Evolutionary conservation across 2,888 invertebrate genomes (phyloP), one percentile per base, ranked within the genome.

Genomic region (Elegia similella): DNA sequence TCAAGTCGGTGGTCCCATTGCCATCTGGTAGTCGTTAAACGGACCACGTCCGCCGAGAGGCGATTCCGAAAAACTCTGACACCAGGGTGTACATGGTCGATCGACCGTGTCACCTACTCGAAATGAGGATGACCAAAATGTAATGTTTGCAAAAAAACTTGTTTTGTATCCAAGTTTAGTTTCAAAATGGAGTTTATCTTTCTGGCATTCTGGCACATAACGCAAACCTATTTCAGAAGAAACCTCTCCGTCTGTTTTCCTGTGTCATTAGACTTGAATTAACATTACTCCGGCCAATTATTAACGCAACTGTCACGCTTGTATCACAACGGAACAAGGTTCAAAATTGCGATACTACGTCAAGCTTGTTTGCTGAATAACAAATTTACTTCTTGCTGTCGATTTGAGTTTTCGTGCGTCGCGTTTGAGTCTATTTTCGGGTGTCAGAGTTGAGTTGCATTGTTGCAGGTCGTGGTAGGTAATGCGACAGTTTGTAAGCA

Each of bases 401-500:
- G 56, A 61, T 57, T 52, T 59, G 62, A 59, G 59, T 69, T 68
- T 80, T 72, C 73, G 59, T 58, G 8, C 64, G 43, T 58, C 17
- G 56, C 59, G 55, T 66, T 75, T 84, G 70, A 75, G 84, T 78
- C 69, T 59, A 64, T 62, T 75, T 75, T 81, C 59, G 76, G 65
- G 59, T 61, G 73, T 64, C 58, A 64, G 63, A 69, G 64, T 16
- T 66, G 66, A 55, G 58, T 66, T 70, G 78, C 73, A 75, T 76
- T 78, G 82, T 84, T 82, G 81, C 78, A 72, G 78, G 80, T 81
- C 83, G 84, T 80, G 84, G 79, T 78, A 78, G 78, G 84, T 90
- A 90, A 90, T 90, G 86, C 86, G 90, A 88, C 88, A 88, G 88
- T 90, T 90, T 88, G 90, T 90, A 90, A 89, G 90, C 90, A 90